Conservation (phyloP, 2,797 vertebrate species). For the Morelia viridis region DNA sequence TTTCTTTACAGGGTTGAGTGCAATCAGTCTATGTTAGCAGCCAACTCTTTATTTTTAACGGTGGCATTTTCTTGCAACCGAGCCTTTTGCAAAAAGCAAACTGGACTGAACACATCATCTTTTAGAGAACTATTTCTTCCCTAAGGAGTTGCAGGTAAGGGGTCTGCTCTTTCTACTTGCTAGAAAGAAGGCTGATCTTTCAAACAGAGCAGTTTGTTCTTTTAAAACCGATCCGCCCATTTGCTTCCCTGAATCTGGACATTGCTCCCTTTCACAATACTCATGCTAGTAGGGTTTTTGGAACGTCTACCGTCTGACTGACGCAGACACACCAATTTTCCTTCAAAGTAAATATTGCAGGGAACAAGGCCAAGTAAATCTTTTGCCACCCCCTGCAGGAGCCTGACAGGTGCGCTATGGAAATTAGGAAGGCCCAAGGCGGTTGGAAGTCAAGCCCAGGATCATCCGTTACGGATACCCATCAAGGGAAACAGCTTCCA, state of each 20-base stretch:
- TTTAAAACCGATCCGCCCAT: no score
- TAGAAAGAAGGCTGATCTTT: neutral
- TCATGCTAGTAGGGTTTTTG: neutral
- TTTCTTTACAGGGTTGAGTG: neutral
- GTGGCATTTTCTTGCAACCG: neutral
- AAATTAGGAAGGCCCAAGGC: conserved; percentile 46
- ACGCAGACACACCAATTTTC: neutral
- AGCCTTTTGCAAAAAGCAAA: neutral
- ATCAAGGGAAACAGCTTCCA: conserved; percentile 50
- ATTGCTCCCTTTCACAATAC: neutral
- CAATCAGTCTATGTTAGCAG: neutral
- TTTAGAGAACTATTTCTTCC: neutral
- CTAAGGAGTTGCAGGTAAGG: neutral
- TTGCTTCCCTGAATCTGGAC: neutral
- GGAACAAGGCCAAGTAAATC: neutral
- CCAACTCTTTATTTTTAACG: neutral
- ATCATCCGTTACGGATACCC: conserved; percentile 46
- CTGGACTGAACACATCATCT: fast-evolving
- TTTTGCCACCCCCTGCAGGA: neutral
- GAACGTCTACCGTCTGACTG: neutral
- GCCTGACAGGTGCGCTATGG: conserved; percentile 44
- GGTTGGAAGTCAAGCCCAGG: conserved; percentile 32
- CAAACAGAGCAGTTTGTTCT: neutral
- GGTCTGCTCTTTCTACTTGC: neutral
- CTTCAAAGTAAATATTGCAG: neutral